These are phyloP conservation scores for Oostethus manadensis DNA, from an alignment of 2,113 vertebrate genomes.

Conservation along the genomic window DNA sequence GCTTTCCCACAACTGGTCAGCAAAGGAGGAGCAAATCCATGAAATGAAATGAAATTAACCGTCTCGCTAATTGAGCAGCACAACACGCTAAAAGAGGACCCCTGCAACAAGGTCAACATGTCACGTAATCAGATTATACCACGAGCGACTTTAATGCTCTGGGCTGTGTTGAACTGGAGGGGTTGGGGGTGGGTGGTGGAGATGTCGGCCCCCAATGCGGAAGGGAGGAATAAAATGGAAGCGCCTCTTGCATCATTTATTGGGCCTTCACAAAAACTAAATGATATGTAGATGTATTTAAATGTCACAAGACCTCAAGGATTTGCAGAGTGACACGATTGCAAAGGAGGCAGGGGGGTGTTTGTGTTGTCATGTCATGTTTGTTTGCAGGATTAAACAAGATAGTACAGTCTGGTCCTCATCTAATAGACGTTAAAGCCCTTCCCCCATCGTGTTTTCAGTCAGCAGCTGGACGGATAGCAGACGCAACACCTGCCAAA, in stretches of 20 bases:
- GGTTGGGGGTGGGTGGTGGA: slow-evolving; percentile 7
- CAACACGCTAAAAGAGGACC: neutral
- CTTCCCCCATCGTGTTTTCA: slow-evolving; percentile 37
- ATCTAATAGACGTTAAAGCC: slow-evolving; percentile 27
- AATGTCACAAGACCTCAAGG: slow-evolving; percentile 47
- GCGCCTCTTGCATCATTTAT: slow-evolving; percentile 39
- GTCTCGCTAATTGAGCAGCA: slow-evolving; percentile 8
- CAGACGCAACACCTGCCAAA: slow-evolving; percentile 58
- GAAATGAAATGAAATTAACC: slow-evolving; percentile 7
- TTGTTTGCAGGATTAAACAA: slow-evolving; percentile 25
- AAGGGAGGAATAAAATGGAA: slow-evolving; percentile 13
- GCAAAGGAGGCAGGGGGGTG: slow-evolving; percentile 1
- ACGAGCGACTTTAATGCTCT: slow-evolving; percentile 26
- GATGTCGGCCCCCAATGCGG: slow-evolving; percentile 11
- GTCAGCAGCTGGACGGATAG: slow-evolving; percentile 60
- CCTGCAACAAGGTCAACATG: slow-evolving; percentile 30
- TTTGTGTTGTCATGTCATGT: neutral
- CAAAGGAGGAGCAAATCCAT: slow-evolving; percentile 3
- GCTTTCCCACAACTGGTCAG: neutral
- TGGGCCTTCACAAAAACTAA: slow-evolving; percentile 19
- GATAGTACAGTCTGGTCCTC: slow-evolving; percentile 31
- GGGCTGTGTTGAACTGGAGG: neutral
- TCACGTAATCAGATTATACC: slow-evolving; percentile 21
- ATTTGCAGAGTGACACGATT: slow-evolving; percentile 23
- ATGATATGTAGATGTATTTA: slow-evolving; percentile 23